Percentiles rank a stretch among this genome's conserved stretches.
These are phyloP conservation scores for Muraenolepis orangiensis DNA, from an alignment of 2,797 vertebrate species.

Conservation along the genomic window DNA sequence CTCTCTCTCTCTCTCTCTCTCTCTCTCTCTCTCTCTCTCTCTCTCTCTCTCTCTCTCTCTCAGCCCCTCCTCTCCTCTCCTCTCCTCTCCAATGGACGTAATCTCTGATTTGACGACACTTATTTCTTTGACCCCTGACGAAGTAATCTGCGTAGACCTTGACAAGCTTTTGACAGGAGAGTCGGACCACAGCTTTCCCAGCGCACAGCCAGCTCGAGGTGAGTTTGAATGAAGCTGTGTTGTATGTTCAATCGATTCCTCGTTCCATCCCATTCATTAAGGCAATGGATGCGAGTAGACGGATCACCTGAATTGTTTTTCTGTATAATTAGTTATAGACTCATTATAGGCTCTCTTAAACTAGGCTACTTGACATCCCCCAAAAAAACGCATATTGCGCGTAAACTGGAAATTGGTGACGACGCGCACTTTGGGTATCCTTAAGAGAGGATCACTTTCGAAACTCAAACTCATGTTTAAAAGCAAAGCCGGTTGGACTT, in stretches of 20 bases:
- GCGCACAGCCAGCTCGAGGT: conserved; percentile 57
- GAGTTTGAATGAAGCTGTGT: conserved; percentile 43
- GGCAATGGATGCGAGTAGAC: not conserved
- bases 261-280: not conserved
- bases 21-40: too few species aligned
- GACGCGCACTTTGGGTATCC: not conserved
- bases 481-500: not conserved
- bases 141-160: conserved; percentile 52
- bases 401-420: not conserved
- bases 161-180: conserved; percentile 57
- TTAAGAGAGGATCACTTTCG: not conserved
- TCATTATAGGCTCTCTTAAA: too few species aligned
- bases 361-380: not conserved
- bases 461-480: not conserved
- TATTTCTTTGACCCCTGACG: conserved; percentile 47
- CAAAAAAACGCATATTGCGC: not conserved
- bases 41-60: too few species aligned
- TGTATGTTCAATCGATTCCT: not conserved
- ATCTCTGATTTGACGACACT: conserved; percentile 55
- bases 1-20: too few species aligned
- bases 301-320: not conserved
- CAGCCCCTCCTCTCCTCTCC: conserved; percentile 26
- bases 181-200: conserved; percentile 51
- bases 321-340: not conserved
- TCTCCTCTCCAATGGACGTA: conserved; percentile 39